Base-by-base conservation (phyloP, 2,888 invertebrate genomes). In the Watsonalla cultraria region DNA sequence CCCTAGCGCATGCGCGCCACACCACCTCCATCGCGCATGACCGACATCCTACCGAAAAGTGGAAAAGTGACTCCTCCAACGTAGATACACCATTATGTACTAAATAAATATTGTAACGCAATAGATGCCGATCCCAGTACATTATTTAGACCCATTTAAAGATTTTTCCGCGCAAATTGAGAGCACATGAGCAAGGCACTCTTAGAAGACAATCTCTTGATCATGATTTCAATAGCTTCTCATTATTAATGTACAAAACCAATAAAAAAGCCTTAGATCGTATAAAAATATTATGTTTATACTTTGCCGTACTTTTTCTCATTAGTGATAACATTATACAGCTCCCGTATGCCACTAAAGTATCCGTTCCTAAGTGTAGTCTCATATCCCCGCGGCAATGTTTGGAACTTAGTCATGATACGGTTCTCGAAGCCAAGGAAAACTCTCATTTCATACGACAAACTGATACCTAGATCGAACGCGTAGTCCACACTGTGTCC, bases 31-130 rank as follows among this genome's bases (percentile, higher is more conserved):
- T 58, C 67, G 88, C 90, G 90, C 90, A 90, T 87, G 90, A 82
- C 84, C 84, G 79, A 84, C 87, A 83, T 85, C 90, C 90, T 86
- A 88, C 89, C 78, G 79, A 84, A 86, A 90, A 88, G 82, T 89
- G 80, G 84, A 89, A 89, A 89, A 90, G 90, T 84, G 89, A 90
- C 90, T 90, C 90, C 90, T 90, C 86, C 89, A 85, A 78, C 78
- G 79, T 83, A 90, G 83, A 86, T 87, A 87, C 78, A 86, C 78
- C 83, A 83, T 85, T 90, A 90, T 90, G 79, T 90, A 88, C 84
- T 88, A 87, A 86, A 88, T 84, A 90, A 89, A 89, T 89, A 89
- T 84, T 85, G 81, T 86, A 83, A 77, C 80, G 74, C 75, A 80
- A 84, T 83, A 86, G 77, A 82, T 83, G 72, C 74, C 71, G 69